Evolutionary conservation across 2,113 vertebrate genomes (phyloP), one percentile per base, ranked within the genome.

Genomic region (Chelonoidis abingdonii): DNA sequence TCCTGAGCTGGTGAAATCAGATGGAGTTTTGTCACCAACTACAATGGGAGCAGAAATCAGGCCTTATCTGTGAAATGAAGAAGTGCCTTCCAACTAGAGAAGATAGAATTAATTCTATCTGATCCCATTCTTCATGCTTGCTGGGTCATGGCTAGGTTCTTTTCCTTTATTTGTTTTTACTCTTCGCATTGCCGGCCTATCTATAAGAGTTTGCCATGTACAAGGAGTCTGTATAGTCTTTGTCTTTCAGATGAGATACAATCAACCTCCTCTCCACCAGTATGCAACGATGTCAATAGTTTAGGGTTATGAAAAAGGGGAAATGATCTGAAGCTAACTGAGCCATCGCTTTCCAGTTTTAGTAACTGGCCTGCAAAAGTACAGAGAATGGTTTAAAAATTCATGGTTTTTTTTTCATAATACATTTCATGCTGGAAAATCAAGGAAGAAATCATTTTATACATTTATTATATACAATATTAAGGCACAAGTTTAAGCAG

Each of bases 381-480:
- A 22, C 35, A 56, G 41, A 65, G 41, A 84, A 22, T 0, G 47
- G 4, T 59, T 82, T 89, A 57, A 79, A 0, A 65, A 91, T 59
- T 11, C 76, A 49, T 49, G 47, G 13, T 81, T 79, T 89, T 94
- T 44, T 76, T 92, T 88, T 2, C 1, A 11, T 52, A 96, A 96
- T 54, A 93, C 47, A 96, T 65, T 80, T 90, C 88, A 97, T 88
- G 50, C 89, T 53, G 92, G 90, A 89, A 93, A 76, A 88, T 79
- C 83, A 80, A 95, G 89, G 94, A 97, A 96, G 90, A 89, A 92
- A 93, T 93, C 59, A 85, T 87, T 96, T 98, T 93, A 98, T 97
- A 97, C 97, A 95, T 98, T 98, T 99, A 99, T 98, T 98, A 98
- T 98, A 96, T 98, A 98, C 98, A 98, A 98, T 97, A 98, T 97